Base-by-base conservation (phyloP, 2,797 vertebrate species). In the Cetoscarus ocellatus region DNA sequence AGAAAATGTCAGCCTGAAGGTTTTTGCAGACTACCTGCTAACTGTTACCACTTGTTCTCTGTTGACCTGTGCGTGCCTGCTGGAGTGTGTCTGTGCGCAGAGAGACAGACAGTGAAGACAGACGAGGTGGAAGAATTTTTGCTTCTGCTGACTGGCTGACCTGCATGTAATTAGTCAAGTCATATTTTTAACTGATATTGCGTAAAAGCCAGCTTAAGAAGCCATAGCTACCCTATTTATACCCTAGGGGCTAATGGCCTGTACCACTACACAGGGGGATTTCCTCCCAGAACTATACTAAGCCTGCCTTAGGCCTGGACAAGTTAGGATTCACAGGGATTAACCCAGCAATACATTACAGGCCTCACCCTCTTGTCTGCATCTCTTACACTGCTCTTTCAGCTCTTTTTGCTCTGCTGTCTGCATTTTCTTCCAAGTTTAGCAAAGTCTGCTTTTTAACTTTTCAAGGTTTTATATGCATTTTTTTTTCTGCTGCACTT, bases 101-200 rank as follows among this genome's bases (percentile, higher is more conserved):
- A 43, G 35, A 57, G 17, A 57, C n/a, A 52, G 44, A 58, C 19
- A 18, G 39, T 13, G 13, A 34, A 52, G 27, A 45, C 68, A 69
- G 69, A 71, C 12, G 51, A 77, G 73, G 66, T 40, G 83, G 50
- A 77, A 74, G 73, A 82, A 67, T 90, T 80, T 85, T 87, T 86
- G 79, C 76, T 86, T 83, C 79, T 91, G 85, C 88, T 87, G 87
- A 87, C 88, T 87, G 77, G 80, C 75, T 90, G 90, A 89, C 87
- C 82, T 83, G 88, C 68, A 70, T 88, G 85, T 88, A 93, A 93
- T 93, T 91, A 94, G 90, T 82, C 73, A 61, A 89, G 90, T 91
- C 88, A 94, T 94, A 93, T 94, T 94, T 95, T 94, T 94, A 94
- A 94, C 91, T 89, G 90, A 93, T 93, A 92, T 84, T 92, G 91